Evolutionary conservation across 2,797 vertebrate genomes (phyloP).

Genomic region (Sebastes glaucus): DNA sequence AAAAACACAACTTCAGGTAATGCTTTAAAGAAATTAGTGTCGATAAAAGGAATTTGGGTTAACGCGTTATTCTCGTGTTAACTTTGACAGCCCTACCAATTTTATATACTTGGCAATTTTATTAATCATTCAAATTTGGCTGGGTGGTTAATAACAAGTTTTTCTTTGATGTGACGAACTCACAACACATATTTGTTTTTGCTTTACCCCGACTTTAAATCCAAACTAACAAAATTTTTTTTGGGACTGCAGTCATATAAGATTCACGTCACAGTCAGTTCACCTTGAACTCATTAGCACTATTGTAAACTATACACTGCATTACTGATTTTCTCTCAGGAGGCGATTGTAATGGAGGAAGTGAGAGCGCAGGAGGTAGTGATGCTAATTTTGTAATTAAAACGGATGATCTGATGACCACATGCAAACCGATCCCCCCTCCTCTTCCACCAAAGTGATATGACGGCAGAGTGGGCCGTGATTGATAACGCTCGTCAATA

Average conservation of each 20-base stretch:
- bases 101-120: background rate
- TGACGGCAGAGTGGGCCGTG: slow-evolving; percentile 78
- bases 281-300: slow-evolving; percentile 58
- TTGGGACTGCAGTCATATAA: background rate
- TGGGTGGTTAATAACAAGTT: too few relatives aligned
- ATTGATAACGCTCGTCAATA: slow-evolving; percentile 88
- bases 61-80: too few relatives aligned
- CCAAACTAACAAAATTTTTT: background rate
- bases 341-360: slow-evolving; percentile 62
- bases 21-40: too few relatives aligned
- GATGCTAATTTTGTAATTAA: slow-evolving; percentile 85
- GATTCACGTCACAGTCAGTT: slow-evolving; percentile 1
- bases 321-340: slow-evolving; percentile 69
- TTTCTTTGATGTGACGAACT: background rate
- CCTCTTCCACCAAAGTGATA: slow-evolving; percentile 56
- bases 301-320: slow-evolving; percentile 37
- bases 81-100: too few relatives aligned
- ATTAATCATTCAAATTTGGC: background rate
- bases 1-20: too few relatives aligned
- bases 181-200: background rate
- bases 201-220: background rate
- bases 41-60: too few relatives aligned
- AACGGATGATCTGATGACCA: slow-evolving; percentile 82
- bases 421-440: slow-evolving; percentile 71
- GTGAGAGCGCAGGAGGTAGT: slow-evolving; percentile 54